phyloP scores from a whole-genome alignment of 1,140 invertebrate genomes.

The Glossosoma conforme region DNA sequence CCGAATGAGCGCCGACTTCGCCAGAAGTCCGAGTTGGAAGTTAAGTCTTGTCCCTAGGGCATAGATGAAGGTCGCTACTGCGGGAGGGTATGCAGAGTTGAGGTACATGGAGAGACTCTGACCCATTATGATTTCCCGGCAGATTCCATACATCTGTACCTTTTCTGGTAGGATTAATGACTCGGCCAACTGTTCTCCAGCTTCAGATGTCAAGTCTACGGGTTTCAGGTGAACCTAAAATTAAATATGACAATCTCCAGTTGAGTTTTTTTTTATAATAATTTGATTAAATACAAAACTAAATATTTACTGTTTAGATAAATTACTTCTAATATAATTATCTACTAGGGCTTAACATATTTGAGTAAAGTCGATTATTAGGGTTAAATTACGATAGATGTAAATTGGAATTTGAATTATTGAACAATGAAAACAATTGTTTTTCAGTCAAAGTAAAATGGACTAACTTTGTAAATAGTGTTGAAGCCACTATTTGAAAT shows the following conservation, averaged over 20 bases:
- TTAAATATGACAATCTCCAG: not conserved
- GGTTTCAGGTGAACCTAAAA: conserved; percentile 50
- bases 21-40: conserved; percentile 49
- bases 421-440: no score
- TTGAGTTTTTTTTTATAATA: no score
- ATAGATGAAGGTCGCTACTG: conserved; percentile 47
- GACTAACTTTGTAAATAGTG: no score
- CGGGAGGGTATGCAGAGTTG: conserved; percentile 48
- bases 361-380: no score
- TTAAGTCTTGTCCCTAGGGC: conserved; percentile 49
- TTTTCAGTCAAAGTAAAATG: no score
- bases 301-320: no score
- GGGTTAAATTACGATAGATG: no score
- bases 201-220: conserved; percentile 57
- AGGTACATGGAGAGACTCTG: conserved; percentile 52
- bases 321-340: no score
- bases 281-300: no score
- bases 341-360: not conserved
- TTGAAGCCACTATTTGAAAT: no score
- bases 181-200: conserved; percentile 56
- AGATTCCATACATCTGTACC: conserved; percentile 73
- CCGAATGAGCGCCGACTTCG: conserved; percentile 47
- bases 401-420: no score
- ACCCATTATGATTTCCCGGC: conserved; percentile 60
- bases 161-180: conserved; percentile 66